These are phyloP conservation scores for Mesochorus sp. DNA, from an alignment of 2,888 invertebrate species.

Conservation along the genomic window DNA sequence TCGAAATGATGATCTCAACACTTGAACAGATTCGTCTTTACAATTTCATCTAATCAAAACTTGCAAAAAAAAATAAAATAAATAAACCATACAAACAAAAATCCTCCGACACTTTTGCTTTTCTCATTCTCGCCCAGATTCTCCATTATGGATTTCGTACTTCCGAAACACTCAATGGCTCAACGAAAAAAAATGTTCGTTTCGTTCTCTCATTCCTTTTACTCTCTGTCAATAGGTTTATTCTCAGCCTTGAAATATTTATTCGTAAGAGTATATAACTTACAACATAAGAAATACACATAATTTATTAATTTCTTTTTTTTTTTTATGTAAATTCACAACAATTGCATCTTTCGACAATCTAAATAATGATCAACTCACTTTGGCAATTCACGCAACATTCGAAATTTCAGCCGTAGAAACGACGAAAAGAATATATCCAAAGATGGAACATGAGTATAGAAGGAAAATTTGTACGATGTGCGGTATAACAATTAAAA, in stretches of 20 bases:
- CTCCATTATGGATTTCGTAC: neutral
- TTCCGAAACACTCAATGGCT: neutral
- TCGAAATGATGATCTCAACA: constrained; percentile 27
- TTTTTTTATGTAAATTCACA: constrained; percentile 13
- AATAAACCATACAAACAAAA: too few relatives aligned
- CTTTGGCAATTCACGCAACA: constrained; percentile 21
- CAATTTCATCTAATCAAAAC: constrained; percentile 13
- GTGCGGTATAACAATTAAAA: constrained; percentile 8
- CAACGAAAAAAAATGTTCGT: neutral
- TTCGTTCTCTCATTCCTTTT: neutral
- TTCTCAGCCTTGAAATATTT: constrained; percentile 37
- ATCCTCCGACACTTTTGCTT: neutral
- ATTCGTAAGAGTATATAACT: constrained; percentile 61
- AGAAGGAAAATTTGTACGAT: constrained; percentile 2
- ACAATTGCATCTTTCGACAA: constrained; percentile 54
- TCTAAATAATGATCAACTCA: constrained; percentile 65
- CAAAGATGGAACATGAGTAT: constrained; percentile 13
- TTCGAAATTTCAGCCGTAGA: constrained; percentile 12
- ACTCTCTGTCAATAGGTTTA: constrained; percentile 12
- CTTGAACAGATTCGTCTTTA: constrained; percentile 17
- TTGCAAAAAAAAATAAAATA: neutral
- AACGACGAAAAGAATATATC: constrained; percentile 10
- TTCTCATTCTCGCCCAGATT: neutral
- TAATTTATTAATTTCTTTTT: neutral
- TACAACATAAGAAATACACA: constrained; percentile 25